Base-by-base conservation (phyloP, 2,888 invertebrate species). In the Notodonta dromedarius region DNA sequence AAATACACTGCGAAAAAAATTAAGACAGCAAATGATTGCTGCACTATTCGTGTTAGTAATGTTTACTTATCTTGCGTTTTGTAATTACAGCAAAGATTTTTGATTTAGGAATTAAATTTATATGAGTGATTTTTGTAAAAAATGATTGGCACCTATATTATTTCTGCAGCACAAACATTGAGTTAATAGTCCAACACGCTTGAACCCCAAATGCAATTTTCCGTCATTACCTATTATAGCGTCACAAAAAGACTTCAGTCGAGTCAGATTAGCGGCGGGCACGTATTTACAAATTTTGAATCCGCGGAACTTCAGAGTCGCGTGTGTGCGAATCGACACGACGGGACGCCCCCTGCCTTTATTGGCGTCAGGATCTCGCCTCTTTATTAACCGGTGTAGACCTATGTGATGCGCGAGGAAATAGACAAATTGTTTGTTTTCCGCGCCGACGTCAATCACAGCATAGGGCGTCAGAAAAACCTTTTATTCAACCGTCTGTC, bases 371-470 rank as follows among this genome's bases (percentile, higher is more conserved):
- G 73, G 75, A 79, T 70, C 71, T 73, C 70, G 72, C 60, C 69
- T 75, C 80, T 84, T 87, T 90, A 89, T 89, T 89, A 90, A 81
- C 83, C 80, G 78, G 80, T 87, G 86, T 90, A 89, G 89, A 85
- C 82, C 83, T 66, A 71, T 78, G 74, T 76, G 80, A 80, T 74
- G 79, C 74, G 74, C 73, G 79, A 78, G 84, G 87, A 89, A 88
- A 87, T 87, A 86, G 88, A 89, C 80, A 89, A 88, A 90, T 85
- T 88, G 87, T 89, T 89, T 90, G 85, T 88, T 87, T 87, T 87
- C 82, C 79, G 78, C 55, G 71, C 76, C 69, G 73, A 70, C 72
- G 76, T 74, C 75, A 71, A 70, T 73, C 67, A 59, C 71, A 65
- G 66, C 74, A 75, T 76, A 77, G 77, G 69, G 69, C 65, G 69